Evolutionary conservation across 2,113 vertebrate genomes (phyloP).

Genomic region (Indicator indicator): DNA sequence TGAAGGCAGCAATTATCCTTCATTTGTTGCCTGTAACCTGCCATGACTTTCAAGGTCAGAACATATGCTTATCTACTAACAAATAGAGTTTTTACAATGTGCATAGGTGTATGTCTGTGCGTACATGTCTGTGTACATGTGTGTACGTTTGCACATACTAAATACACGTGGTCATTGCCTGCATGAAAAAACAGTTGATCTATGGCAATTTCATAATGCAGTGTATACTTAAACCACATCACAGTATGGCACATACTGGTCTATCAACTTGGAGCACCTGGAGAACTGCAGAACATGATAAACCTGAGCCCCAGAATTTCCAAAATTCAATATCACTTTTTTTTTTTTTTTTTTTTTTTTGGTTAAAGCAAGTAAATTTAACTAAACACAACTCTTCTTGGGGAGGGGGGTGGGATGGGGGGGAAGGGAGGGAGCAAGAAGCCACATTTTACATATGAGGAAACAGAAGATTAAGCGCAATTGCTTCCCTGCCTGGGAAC

Average conservation of each 20-base stretch:
- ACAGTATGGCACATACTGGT: not conserved
- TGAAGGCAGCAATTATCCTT: not conserved
- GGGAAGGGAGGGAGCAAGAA: not conserved
- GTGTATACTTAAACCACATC: not conserved
- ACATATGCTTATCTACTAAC: not conserved
- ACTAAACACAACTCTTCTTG: not conserved
- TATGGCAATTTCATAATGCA: not conserved
- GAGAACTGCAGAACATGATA: not conserved
- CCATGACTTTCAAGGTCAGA: not conserved
- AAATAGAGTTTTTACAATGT: not conserved
- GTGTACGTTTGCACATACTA: not conserved
- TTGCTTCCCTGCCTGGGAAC: constrained; percentile 30
- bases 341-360: not conserved
- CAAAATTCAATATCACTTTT: not conserved
- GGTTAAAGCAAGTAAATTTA: not conserved
- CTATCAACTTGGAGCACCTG: not conserved
- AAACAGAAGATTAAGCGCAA: constrained; percentile 1
- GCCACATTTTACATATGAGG: not conserved
- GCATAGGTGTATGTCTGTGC: not conserved
- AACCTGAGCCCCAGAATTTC: not conserved
- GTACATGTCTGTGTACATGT: not conserved
- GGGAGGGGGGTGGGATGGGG: no score
- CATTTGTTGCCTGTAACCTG: not conserved
- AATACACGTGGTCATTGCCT: not conserved
- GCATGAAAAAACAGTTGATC: not conserved